Conservation (phyloP, 2,888 invertebrate species). For the Amphipoea oculea region DNA sequence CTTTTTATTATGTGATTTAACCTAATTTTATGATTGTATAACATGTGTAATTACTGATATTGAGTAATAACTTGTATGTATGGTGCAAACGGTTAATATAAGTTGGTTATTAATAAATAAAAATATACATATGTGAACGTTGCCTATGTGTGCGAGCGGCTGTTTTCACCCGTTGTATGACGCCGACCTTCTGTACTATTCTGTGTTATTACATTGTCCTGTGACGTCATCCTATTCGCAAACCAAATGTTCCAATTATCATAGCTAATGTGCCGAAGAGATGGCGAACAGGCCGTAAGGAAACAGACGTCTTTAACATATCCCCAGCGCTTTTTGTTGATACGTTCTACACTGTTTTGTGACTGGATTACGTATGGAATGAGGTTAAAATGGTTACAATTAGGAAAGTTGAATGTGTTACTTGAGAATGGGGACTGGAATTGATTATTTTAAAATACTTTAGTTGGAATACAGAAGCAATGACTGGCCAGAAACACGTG, state of each 20-base stretch:
- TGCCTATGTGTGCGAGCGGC: background rate
- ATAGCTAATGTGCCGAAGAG: constrained; percentile 86
- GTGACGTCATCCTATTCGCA: constrained; percentile 82
- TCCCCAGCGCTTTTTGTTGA: constrained; percentile 66
- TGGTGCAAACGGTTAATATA: too few relatives aligned
- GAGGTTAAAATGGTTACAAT: constrained; percentile 52
- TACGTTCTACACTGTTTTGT: constrained; percentile 62
- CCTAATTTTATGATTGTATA: too few relatives aligned
- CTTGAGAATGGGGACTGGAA: constrained; percentile 10
- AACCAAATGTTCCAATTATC: constrained; percentile 89
- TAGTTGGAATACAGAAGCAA: background rate
- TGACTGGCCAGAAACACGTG: too few relatives aligned
- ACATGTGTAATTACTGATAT: too few relatives aligned
- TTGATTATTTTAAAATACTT: constrained; percentile 11
- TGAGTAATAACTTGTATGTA: too few relatives aligned
- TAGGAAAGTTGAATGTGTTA: constrained; percentile 37
- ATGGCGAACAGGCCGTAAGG: constrained; percentile 71
- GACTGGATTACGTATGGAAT: constrained; percentile 57
- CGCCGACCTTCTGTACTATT: constrained; percentile 8
- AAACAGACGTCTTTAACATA: constrained; percentile 68
- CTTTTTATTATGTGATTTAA: too few relatives aligned
- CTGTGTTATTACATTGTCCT: constrained; percentile 66
- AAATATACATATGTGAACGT: background rate
- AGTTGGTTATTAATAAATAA: too few relatives aligned
- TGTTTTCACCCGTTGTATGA: background rate